A percentile compares a stretch with the other conserved stretches of the same genome.
Evolutionary conservation across 2,113 vertebrate genomes (phyloP).

Genomic region (Thymallus thymallus): DNA sequence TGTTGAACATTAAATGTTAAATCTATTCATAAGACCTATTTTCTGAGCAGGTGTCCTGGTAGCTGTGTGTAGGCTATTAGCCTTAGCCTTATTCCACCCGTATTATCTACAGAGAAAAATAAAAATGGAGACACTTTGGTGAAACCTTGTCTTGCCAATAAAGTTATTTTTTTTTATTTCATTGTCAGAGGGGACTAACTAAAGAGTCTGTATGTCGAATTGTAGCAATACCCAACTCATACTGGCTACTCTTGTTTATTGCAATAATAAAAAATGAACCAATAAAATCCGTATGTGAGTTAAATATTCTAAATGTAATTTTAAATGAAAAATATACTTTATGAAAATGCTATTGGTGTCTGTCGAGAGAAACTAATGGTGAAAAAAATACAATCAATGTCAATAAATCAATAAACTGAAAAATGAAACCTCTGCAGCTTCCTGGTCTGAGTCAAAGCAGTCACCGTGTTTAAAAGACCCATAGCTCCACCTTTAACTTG

Average conservation of each 20-base stretch:
- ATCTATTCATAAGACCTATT: conserved; percentile 48
- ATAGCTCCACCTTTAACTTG: neutral
- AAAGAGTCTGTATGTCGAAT: conserved; percentile 73
- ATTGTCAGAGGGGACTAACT: conserved; percentile 62
- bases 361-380: conserved; percentile 72
- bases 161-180: conserved; percentile 77
- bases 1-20: conserved; percentile 65
- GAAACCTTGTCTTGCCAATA: conserved; percentile 78
- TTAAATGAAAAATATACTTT: conserved; percentile 74
- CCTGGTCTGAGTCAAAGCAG: conserved; percentile 3
- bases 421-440: conserved; percentile 50
- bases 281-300: conserved; percentile 77
- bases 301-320: conserved; percentile 79
- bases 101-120: conserved; percentile 61
- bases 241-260: conserved; percentile 81
- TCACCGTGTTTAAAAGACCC: neutral
- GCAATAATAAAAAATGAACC: conserved; percentile 80
- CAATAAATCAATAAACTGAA: conserved; percentile 74
- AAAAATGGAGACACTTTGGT: conserved; percentile 66
- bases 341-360: conserved; percentile 73
- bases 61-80: conserved; percentile 76
- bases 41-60: conserved; percentile 74
- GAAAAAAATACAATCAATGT: conserved; percentile 69
- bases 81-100: conserved; percentile 78
- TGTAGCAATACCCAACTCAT: conserved; percentile 82